Conservation (phyloP, 23 tunicate genomes). For the Halocynthia roretzi region DNA sequence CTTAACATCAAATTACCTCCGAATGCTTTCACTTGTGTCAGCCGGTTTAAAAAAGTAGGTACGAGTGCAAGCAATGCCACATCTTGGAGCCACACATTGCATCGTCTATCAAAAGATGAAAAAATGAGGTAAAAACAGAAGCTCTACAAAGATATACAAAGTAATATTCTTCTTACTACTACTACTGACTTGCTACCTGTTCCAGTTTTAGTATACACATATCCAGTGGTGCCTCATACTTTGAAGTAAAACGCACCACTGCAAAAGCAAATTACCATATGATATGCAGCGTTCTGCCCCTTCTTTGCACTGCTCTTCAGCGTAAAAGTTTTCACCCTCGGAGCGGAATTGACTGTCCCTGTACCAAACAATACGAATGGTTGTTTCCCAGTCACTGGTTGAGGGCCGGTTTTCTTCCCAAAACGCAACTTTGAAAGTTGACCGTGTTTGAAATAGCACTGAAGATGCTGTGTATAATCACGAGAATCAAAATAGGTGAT, state of each 20-base stretch:
- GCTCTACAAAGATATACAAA: background rate
- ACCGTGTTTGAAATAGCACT: constrained; percentile 67
- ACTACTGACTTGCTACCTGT: too few species aligned
- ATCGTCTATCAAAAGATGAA: constrained; percentile 11
- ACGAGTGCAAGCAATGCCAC: constrained; percentile 50
- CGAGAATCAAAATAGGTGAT: too few species aligned
- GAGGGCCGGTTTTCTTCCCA: background rate
- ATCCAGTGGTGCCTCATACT: too few species aligned
- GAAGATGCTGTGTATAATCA: constrained; percentile 24
- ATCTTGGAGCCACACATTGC: constrained; percentile 41
- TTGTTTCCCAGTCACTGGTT: background rate
- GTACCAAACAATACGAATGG: constrained; percentile 66
- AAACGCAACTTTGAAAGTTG: constrained; percentile 20
- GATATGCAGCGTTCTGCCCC: constrained; percentile 41
- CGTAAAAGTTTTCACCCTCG: constrained; percentile 13
- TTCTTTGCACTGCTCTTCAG: constrained; percentile 26
- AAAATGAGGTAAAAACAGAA: background rate
- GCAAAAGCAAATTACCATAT: background rate
- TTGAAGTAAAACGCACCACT: too few species aligned
- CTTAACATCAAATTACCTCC: too few species aligned
- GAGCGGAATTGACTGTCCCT: constrained; percentile 7
- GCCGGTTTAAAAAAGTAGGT: constrained; percentile 52
- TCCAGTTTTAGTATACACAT: too few species aligned
- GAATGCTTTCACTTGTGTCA: background rate
- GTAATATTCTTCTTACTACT: background rate